These are phyloP conservation scores for Diadumene lineata DNA, from an alignment of 92 coral and sea anemone species.

Conservation along the genomic window DNA sequence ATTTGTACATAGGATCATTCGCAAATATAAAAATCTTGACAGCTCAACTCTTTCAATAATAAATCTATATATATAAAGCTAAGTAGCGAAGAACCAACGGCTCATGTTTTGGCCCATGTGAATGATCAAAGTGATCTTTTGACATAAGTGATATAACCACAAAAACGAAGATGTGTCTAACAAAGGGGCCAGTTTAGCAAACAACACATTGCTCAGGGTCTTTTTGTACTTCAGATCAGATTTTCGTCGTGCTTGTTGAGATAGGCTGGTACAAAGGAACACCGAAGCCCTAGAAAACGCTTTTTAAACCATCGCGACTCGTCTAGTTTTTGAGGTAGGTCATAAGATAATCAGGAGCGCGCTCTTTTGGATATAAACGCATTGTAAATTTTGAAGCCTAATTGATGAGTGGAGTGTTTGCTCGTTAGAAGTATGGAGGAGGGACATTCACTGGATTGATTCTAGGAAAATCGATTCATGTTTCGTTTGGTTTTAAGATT, in stretches of 20 bases:
- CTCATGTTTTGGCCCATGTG: slow-evolving; percentile 26
- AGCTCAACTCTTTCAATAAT: slow-evolving; percentile 42
- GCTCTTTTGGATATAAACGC: slow-evolving; percentile 15
- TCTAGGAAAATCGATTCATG: slow-evolving; percentile 62
- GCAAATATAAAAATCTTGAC: slow-evolving; percentile 46
- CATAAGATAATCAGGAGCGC: slow-evolving; percentile 18
- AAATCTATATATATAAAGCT: slow-evolving; percentile 25
- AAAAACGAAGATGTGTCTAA: slow-evolving; percentile 36
- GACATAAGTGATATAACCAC: slow-evolving; percentile 47
- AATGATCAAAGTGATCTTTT: slow-evolving; percentile 35
- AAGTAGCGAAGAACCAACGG: slow-evolving; percentile 25
- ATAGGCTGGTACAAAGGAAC: slow-evolving; percentile 16
- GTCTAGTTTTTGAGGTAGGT: not conserved
- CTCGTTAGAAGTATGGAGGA: slow-evolving; percentile 68
- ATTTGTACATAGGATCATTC: slow-evolving; percentile 51
- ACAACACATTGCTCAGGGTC: slow-evolving; percentile 57
- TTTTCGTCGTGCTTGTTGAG: slow-evolving; percentile 41
- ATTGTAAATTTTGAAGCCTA: slow-evolving; percentile 39
- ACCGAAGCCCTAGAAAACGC: slow-evolving; percentile 29
- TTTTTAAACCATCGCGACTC: slow-evolving; percentile 3
- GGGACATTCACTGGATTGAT: slow-evolving; percentile 67
- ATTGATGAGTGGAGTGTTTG: slow-evolving; percentile 74
- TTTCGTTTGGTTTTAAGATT: slow-evolving; percentile 65
- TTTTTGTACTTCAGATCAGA: slow-evolving; percentile 44
- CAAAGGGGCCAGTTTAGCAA: slow-evolving; percentile 72